Evolutionary conservation across 2,888 invertebrate species (phyloP).

Genomic region (Acronicta psi): DNA sequence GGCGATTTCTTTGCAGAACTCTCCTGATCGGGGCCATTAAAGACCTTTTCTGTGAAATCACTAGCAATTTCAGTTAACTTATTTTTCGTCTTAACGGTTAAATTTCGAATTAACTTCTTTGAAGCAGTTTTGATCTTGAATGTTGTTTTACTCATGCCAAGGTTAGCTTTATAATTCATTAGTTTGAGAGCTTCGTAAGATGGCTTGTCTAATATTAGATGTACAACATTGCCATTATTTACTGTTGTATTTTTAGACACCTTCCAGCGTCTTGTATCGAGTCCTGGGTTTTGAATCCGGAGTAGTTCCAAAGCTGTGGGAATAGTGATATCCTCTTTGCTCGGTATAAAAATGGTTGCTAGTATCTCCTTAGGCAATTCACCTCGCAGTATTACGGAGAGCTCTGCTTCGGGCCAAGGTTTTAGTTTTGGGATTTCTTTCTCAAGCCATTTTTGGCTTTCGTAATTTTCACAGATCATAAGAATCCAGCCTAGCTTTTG

Average conservation of each 20-base stretch:
- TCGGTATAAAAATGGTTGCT: slow-evolving; percentile 14
- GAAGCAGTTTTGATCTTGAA: slow-evolving; percentile 11
- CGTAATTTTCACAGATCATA: slow-evolving; percentile 24
- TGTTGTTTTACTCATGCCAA: slow-evolving; percentile 23
- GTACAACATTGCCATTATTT: slow-evolving; percentile 2
- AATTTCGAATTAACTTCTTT: background rate
- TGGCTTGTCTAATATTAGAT: slow-evolving; percentile 14
- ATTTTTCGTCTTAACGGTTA: background rate
- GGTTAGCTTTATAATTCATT: slow-evolving; percentile 18
- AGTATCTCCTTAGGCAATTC: background rate
- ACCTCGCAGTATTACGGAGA: slow-evolving; percentile 4
- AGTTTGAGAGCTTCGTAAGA: slow-evolving; percentile 24
- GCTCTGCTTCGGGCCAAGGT: slow-evolving; percentile 34
- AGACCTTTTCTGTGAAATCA: too few relatives aligned
- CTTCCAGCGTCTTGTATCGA: slow-evolving; percentile 24
- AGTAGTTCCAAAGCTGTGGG: slow-evolving; percentile 30
- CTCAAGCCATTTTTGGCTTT: slow-evolving; percentile 38
- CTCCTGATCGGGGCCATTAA: background rate
- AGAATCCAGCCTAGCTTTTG: slow-evolving; percentile 20
- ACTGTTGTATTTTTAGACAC: background rate
- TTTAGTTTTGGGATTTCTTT: slow-evolving; percentile 19
- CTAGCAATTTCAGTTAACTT: background rate
- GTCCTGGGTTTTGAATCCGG: slow-evolving; percentile 35
- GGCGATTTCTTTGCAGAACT: background rate
- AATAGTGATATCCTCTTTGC: slow-evolving; percentile 18